phyloP scores from a whole-genome alignment of 2,888 invertebrate species.

The Dendrolimus houi region DNA sequence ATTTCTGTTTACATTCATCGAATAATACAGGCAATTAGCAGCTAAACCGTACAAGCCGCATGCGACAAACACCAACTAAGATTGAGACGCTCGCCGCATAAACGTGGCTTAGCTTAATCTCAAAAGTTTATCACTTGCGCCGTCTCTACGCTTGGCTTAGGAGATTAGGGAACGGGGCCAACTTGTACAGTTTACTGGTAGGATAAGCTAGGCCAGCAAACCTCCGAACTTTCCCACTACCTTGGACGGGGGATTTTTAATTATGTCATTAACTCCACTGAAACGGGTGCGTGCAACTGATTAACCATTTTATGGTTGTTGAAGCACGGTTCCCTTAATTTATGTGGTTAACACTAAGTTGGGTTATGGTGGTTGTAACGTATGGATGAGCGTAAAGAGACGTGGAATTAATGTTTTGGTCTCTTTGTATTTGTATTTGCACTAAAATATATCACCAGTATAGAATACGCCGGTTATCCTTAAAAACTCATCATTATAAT shows the following conservation, averaged over 20 bases:
- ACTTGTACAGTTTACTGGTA: slow-evolving; percentile 60
- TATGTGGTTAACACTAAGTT: slow-evolving; percentile 28
- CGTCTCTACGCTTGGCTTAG: slow-evolving; percentile 51
- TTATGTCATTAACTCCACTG: slow-evolving; percentile 60
- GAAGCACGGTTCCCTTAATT: slow-evolving; percentile 52
- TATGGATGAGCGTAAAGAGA: slow-evolving; percentile 24
- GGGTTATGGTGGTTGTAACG: slow-evolving; percentile 8
- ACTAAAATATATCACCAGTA: too few relatives aligned
- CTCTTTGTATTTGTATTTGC: too few relatives aligned
- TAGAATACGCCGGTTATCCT: too few relatives aligned
- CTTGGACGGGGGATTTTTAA: slow-evolving; percentile 57
- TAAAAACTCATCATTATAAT: too few relatives aligned
- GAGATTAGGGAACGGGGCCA: slow-evolving; percentile 63
- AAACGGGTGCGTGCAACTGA: slow-evolving; percentile 56
- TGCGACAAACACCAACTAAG: too few relatives aligned
- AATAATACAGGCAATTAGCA: too few relatives aligned
- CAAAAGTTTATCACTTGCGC: slow-evolving; percentile 50
- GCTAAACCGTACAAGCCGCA: too few relatives aligned
- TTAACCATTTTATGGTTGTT: slow-evolving; percentile 53
- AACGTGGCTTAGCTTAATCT: slow-evolving; percentile 6
- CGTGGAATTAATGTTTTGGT: slow-evolving; percentile 14
- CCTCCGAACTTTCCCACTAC: slow-evolving; percentile 40
- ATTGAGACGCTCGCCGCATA: too few relatives aligned
- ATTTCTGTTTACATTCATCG: neutral
- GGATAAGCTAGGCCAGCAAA: slow-evolving; percentile 52